phyloP scores from a whole-genome alignment of 2,888 invertebrate species.

The Argyra leucocephala region DNA sequence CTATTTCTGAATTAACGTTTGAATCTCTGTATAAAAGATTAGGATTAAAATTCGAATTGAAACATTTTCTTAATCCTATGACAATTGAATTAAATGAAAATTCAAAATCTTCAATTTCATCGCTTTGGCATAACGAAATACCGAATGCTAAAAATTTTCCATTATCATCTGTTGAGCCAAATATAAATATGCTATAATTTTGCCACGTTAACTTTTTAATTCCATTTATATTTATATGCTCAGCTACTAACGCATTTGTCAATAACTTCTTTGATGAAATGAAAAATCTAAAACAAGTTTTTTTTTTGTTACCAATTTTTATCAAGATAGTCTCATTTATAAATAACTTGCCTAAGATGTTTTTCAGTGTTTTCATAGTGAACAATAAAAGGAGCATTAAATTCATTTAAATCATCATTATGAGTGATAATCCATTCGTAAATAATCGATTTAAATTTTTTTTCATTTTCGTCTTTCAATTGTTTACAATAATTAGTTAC shows the following conservation, averaged over 20 bases:
- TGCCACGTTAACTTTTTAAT: background rate
- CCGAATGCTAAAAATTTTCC: background rate
- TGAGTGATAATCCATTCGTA: background rate
- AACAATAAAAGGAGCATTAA: background rate
- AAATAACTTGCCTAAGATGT: background rate
- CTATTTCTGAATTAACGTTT: background rate
- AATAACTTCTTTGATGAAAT: background rate
- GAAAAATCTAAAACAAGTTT: background rate
- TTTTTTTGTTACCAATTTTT: background rate
- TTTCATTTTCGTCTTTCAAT: background rate
- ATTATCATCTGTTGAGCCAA: background rate
- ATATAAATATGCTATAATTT: background rate
- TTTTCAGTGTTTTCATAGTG: background rate
- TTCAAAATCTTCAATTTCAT: slow-evolving; percentile 2
- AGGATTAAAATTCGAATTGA: background rate
- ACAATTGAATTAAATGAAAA: background rate
- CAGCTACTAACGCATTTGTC: background rate
- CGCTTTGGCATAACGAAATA: background rate
- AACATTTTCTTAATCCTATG: background rate
- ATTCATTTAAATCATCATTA: background rate
- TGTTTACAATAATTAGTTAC: background rate
- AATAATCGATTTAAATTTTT: background rate
- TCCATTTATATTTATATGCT: background rate
- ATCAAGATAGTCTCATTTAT: no score
- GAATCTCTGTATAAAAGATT: background rate